A percentile compares a stretch with the other conserved stretches of the same genome.
Conservation (phyloP, 2,113 vertebrate genomes). For the Taxidea taxus region DNA sequence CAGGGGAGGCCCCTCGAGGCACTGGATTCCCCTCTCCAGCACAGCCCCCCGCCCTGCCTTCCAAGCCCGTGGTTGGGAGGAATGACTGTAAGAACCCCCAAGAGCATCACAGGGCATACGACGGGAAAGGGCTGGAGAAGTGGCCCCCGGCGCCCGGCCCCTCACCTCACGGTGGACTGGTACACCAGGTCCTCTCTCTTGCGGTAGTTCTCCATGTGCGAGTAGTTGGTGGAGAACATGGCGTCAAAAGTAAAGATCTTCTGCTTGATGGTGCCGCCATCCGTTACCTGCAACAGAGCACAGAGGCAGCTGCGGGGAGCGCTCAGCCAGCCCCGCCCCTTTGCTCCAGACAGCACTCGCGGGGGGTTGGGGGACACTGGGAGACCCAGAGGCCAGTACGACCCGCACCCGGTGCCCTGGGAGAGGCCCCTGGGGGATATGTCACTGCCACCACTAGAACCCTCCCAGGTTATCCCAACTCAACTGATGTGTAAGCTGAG, state of each 20-base stretch:
- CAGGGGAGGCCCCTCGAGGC: rapidly evolving
- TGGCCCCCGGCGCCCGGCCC: neutral
- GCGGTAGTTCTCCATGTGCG: constrained; percentile 91
- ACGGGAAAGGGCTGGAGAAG: rapidly evolving
- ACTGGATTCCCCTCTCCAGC: neutral
- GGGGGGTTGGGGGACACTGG: rapidly evolving
- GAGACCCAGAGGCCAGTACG: too few species aligned
- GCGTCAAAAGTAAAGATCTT: constrained; percentile 96
- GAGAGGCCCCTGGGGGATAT: neutral
- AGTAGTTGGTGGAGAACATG: constrained; percentile 94
- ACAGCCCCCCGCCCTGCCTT: neutral
- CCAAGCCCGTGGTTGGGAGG: rapidly evolving
- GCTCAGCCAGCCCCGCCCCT: rapidly evolving
- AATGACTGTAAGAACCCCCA: rapidly evolving
- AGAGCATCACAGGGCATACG: rapidly evolving
- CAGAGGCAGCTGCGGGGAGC: neutral
- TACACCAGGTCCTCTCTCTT: constrained; percentile 91
- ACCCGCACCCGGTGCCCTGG: rapidly evolving
- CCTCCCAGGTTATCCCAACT: neutral
- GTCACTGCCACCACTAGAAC: rapidly evolving
- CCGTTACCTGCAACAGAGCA: constrained; percentile 85
- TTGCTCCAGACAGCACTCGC: rapidly evolving
- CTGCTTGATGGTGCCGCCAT: constrained; percentile 92
- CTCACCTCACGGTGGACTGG: constrained; percentile 94
- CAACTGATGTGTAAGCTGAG: neutral